Percentiles rank a stretch among this genome's conserved stretches.
phyloP scores from a whole-genome alignment of 2,888 invertebrate species.

The Biston betularia region DNA sequence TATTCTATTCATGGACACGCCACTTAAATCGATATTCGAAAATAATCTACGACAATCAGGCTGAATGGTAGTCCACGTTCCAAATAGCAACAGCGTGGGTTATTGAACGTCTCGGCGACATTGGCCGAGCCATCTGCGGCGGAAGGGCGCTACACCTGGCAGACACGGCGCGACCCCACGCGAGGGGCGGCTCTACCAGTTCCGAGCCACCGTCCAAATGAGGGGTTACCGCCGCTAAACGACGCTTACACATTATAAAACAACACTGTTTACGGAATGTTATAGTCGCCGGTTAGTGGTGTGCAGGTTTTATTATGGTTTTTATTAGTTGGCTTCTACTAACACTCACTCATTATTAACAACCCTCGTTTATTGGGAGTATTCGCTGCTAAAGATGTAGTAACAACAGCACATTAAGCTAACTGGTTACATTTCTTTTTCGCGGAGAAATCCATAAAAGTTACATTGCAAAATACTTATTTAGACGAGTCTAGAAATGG shows the following conservation, averaged over 20 bases:
- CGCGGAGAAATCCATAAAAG: background rate
- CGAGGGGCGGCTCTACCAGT: constrained; percentile 62
- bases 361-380: constrained; percentile 29
- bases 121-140: constrained; percentile 62
- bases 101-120: constrained; percentile 35
- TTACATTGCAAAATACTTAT: no score
- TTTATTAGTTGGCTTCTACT: constrained; percentile 48
- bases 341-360: constrained; percentile 34
- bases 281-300: constrained; percentile 40
- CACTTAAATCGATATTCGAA: constrained; percentile 11
- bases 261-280: constrained; percentile 50
- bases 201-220: constrained; percentile 53
- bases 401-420: constrained; percentile 7
- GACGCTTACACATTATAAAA: constrained; percentile 56
- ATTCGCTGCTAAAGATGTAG: constrained; percentile 26
- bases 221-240: constrained; percentile 59
- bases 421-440: background rate
- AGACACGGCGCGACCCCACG: constrained; percentile 62
- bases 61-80: background rate
- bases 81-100: constrained; percentile 21
- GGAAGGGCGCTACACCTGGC: constrained; percentile 76
- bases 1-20: constrained; percentile 5
- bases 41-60: constrained; percentile 13
- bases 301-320: constrained; percentile 51
- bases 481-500: no score